A percentile compares a stretch with the other conserved stretches of the same genome.
Evolutionary conservation across 2,113 vertebrate species (phyloP).

Genomic region (Numida meleagris): DNA sequence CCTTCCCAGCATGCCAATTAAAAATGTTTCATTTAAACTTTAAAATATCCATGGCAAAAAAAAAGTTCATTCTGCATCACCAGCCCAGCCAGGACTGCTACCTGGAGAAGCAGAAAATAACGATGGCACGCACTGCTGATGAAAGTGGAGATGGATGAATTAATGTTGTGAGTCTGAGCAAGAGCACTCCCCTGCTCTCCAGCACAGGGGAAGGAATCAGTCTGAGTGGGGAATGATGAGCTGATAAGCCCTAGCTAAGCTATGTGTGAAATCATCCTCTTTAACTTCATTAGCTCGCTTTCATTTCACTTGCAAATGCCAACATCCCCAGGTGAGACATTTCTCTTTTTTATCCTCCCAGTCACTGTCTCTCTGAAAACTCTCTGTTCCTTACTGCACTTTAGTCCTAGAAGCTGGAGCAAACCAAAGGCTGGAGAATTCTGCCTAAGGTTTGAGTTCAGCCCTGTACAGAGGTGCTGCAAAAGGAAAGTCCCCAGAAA

Average conservation of each 20-base stretch:
- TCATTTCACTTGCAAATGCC: neutral
- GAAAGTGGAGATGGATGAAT: neutral
- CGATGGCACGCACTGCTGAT: neutral
- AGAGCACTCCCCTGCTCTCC: neutral
- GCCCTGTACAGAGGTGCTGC: neutral
- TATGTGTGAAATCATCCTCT: neutral
- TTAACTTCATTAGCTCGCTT: neutral
- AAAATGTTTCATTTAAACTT: conserved; percentile 17
- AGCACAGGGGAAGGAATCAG: neutral
- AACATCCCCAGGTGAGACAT: neutral
- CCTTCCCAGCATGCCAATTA: neutral
- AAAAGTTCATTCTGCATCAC: neutral
- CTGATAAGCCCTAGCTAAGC: neutral
- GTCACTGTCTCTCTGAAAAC: neutral
- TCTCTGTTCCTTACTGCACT: neutral
- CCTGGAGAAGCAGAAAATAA: neutral
- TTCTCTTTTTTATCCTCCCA: neutral
- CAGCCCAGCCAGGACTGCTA: neutral
- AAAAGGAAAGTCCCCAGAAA: neutral
- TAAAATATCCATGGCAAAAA: neutral
- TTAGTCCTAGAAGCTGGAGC: neutral
- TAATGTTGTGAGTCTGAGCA: neutral
- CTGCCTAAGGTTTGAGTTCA: neutral
- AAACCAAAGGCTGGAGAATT: neutral
- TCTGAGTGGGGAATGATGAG: neutral